phyloP scores from a whole-genome alignment of 30 jellyfish, hydroid and myxozoan species.

The Phacellophora camtschatica region DNA sequence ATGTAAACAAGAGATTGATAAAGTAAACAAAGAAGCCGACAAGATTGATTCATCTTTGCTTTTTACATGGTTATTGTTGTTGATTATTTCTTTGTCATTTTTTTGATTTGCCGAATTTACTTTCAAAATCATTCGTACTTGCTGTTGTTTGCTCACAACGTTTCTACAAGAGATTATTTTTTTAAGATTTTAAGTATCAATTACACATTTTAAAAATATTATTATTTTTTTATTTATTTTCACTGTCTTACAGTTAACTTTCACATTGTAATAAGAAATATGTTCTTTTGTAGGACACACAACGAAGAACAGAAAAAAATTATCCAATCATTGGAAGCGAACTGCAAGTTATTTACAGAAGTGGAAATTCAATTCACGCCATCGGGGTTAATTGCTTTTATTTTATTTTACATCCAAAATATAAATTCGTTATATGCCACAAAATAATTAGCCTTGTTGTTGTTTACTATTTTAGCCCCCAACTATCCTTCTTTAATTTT shows the following conservation, averaged over 20 bases:
- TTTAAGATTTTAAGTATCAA: no score
- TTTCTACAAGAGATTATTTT: no score
- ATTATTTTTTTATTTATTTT: no score
- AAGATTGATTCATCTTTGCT: not conserved
- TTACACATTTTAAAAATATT: no score
- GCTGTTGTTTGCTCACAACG: no score
- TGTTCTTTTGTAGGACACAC: not conserved
- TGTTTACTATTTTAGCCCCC: no score
- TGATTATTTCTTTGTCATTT: not conserved
- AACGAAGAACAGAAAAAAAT: not conserved
- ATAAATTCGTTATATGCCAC: not conserved
- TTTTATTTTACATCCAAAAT: not conserved
- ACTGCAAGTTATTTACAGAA: not conserved
- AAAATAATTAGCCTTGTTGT: no score
- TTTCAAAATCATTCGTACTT: not conserved
- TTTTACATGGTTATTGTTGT: conserved; percentile 10
- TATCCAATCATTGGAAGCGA: not conserved
- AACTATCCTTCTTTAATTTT: no score
- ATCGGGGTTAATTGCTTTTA: not conserved
- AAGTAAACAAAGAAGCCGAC: not conserved
- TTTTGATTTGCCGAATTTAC: not conserved
- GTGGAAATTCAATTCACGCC: not conserved
- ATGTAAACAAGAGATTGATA: conserved; percentile 14
- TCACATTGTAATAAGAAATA: no score
- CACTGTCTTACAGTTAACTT: no score